A percentile compares a stretch with the other conserved stretches of the same genome.
Evolutionary conservation across 2,888 invertebrate species (phyloP).

Genomic region (Chrysodeixis includens): DNA sequence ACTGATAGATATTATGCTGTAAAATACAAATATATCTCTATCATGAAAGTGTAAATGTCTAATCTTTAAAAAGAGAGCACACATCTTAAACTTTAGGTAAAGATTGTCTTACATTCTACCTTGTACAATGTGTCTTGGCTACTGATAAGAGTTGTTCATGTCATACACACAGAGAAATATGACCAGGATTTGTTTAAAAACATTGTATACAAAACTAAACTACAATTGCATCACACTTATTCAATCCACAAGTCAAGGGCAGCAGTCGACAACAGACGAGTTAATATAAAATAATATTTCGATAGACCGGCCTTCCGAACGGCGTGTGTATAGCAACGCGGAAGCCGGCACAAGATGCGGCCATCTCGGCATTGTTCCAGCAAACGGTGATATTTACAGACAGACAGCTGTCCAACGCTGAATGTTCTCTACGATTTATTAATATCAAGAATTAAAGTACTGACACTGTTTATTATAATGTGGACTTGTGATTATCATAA

Average conservation of each 20-base stretch:
- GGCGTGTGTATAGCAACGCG: constrained; percentile 48
- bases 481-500: neutral
- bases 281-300: constrained; percentile 43
- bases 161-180: no score
- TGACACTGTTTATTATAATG: constrained; percentile 22
- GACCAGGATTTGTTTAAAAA: no score
- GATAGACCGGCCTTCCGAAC: constrained; percentile 49
- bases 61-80: no score
- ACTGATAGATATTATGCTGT: no score
- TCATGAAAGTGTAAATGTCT: no score
- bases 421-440: constrained; percentile 43
- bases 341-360: constrained; percentile 37
- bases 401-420: constrained; percentile 59
- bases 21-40: no score
- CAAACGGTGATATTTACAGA: constrained; percentile 62
- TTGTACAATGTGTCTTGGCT: no score
- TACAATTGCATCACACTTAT: constrained; percentile 1
- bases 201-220: no score
- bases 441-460: constrained; percentile 43
- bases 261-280: constrained; percentile 18
- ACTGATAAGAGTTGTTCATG: no score
- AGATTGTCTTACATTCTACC: no score
- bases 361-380: constrained; percentile 71
- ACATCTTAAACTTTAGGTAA: no score
- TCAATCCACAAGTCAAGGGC: constrained; percentile 16